These are phyloP conservation scores for Drosophila chauvacae DNA, from an alignment of 1,140 invertebrate species.

Conservation along the genomic window DNA sequence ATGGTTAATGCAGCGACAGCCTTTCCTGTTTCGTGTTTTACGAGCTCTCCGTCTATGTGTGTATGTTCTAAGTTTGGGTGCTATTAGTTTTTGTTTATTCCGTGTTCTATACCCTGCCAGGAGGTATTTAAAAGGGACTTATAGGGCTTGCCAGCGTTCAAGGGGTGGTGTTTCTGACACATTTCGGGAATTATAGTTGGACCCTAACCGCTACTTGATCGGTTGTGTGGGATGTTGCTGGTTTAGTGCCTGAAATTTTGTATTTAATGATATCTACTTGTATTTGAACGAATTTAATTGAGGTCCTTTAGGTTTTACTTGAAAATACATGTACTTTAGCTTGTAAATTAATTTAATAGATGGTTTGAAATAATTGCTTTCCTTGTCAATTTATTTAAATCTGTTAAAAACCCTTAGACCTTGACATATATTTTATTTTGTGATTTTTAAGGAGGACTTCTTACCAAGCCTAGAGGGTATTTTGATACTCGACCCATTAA, in stretches of 20 bases:
- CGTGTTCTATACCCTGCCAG: conserved; percentile 33
- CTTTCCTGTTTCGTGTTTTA: conserved; percentile 71
- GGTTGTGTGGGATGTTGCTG: background rate
- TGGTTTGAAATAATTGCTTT: background rate
- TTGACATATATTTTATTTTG: background rate
- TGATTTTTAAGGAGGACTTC: background rate
- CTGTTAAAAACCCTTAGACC: background rate
- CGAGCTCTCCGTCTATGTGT: conserved; percentile 16
- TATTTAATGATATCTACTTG: background rate
- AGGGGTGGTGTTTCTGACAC: conserved; percentile 30
- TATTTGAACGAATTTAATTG: background rate
- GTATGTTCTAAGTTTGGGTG: conserved; percentile 40
- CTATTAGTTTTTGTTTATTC: conserved; percentile 76
- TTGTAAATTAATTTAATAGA: background rate
- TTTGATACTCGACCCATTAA: too few relatives aligned
- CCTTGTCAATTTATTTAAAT: background rate
- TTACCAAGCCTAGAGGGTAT: conserved; percentile 3
- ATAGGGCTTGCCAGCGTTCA: conserved; percentile 10
- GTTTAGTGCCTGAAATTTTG: background rate
- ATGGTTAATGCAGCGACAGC: conserved; percentile 73
- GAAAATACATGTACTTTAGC: too few relatives aligned
- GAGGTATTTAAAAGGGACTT: conserved; percentile 29
- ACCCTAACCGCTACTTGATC: conserved; percentile 5
- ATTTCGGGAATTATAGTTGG: conserved; percentile 1
- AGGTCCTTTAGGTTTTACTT: background rate